Percentiles rank a stretch among this genome's conserved stretches.
Evolutionary conservation across 2,888 invertebrate genomes (phyloP).

Genomic region (Tipula unca): DNA sequence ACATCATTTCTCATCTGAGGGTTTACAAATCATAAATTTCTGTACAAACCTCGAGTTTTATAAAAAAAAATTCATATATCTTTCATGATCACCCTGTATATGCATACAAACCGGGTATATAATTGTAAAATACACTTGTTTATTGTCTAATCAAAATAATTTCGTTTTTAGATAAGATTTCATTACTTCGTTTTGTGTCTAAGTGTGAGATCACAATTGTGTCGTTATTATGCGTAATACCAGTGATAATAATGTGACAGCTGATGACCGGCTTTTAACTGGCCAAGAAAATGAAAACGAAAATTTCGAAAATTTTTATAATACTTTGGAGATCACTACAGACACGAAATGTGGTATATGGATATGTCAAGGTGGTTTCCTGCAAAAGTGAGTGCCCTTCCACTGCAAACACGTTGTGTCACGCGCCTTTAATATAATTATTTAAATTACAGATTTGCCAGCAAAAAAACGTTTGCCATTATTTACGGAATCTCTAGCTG

Average conservation of each 20-base stretch:
- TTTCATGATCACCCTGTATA: background rate
- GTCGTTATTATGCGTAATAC: background rate
- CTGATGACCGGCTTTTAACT: background rate
- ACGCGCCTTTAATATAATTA: background rate
- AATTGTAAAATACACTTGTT: background rate
- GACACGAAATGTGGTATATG: conserved; percentile 51
- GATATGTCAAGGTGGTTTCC: conserved; percentile 43
- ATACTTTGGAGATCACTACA: conserved; percentile 36
- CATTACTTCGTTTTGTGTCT: background rate
- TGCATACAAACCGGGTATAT: background rate
- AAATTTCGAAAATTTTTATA: background rate
- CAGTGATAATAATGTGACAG: background rate
- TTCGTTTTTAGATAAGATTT: background rate
- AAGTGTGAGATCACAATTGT: background rate
- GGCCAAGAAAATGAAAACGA: background rate
- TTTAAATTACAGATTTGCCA: conserved; percentile 40
- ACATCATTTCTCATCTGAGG: no score
- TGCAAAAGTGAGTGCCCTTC: conserved; percentile 41
- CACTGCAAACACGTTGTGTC: background rate
- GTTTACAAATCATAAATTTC: no score
- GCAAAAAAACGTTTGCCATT: conserved; percentile 50
- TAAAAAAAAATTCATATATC: no score
- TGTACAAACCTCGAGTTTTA: no score
- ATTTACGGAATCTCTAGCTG: conserved; percentile 52
- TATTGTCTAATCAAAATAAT: background rate